Evolutionary conservation across 2,888 invertebrate species (phyloP).

Genomic region (Myopa tessellatipennis): DNA sequence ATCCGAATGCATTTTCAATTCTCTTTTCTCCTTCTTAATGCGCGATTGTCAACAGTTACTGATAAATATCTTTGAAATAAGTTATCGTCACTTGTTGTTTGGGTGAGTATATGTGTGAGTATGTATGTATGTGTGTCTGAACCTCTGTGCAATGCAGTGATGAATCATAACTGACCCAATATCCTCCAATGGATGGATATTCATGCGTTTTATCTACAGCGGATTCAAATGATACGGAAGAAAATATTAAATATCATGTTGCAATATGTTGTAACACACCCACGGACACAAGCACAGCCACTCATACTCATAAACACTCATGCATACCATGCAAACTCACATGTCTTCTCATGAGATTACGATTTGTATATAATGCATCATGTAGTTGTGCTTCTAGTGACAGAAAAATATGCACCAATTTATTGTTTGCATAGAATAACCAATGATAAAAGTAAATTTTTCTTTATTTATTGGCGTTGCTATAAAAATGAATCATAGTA

Average conservation of each 20-base stretch:
- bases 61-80: constrained; percentile 48
- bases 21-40: not conserved
- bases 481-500: too few species aligned
- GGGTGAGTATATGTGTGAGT: too few species aligned
- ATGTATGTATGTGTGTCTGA: not conserved
- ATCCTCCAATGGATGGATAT: not conserved
- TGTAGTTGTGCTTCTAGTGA: constrained; percentile 38
- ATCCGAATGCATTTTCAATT: not conserved
- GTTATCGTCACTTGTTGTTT: not conserved
- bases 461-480: too few species aligned
- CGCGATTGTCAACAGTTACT: constrained; percentile 50
- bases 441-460: too few species aligned
- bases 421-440: constrained; percentile 38
- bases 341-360: constrained; percentile 22
- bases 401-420: constrained; percentile 47
- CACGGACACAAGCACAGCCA: not conserved
- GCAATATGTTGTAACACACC: not conserved
- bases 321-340: not conserved
- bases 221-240: not conserved
- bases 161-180: not conserved
- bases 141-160: constrained; percentile 39
- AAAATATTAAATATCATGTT: constrained; percentile 24
- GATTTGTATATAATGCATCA: constrained; percentile 22
- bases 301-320: not conserved
- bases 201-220: not conserved